Base-by-base conservation (phyloP, 1,140 invertebrate genomes). In the Tetramorium alpestre region DNA sequence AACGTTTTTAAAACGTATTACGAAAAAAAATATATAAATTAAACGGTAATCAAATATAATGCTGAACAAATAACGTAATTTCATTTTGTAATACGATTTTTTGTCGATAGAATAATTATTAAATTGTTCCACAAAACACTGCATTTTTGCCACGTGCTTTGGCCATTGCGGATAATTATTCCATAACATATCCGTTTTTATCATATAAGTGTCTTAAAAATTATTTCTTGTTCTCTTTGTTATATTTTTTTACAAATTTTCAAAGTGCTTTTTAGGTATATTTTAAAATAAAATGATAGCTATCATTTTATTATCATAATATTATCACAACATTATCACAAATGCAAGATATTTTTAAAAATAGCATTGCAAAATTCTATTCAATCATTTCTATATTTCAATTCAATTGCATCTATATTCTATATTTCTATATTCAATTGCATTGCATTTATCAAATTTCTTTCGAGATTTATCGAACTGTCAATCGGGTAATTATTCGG, bases 91-190 rank as follows among this genome's bases (percentile, higher is more conserved):
- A 69, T 49, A 78, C 44, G 28, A 77, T 2, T 47, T 11, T 8
- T 69, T 72, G 11, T 90, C 56, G 8, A 87, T 11, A 4, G 70
- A 7, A 62, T 90, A 90, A 25, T 67, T 77, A 44, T 90, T 73
- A 54, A 84, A 90, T 3, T 90, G 89, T 28, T 87, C 18, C 0
- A 90, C 72, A 70, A 90, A 90, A 33, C 88, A 90, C 0, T 18
- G 64, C 85, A 49, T 62, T 82, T n/a, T 84, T 54, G 16, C 76
- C 5, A 22, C 0, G 22, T 22, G 22, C 22, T 22, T 22, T 22
- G 22, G 22, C 22, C 22, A 90, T 89, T 18, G 58, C 73, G 1
- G 88, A 54, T 22, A 90, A 54, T 86, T 86, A 90, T 72, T 90
- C 76, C 56, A 88, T 82, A 11, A 10, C 3, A 0, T 65, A 3